These are phyloP conservation scores for Babyrousa celebensis DNA, from an alignment of 2,797 vertebrate genomes.

Conservation along the genomic window DNA sequence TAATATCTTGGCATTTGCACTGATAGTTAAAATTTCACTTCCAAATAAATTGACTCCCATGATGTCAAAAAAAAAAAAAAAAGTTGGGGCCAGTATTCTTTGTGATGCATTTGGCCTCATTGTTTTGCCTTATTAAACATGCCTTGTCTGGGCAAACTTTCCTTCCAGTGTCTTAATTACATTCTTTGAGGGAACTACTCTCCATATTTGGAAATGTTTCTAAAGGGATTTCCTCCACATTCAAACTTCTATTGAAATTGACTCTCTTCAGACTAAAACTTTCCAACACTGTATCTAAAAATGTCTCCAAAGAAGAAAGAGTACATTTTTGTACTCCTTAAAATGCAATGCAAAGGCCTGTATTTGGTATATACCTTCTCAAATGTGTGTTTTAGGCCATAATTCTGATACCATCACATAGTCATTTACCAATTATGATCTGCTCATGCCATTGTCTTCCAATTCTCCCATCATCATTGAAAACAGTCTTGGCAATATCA, in stretches of 20 bases:
- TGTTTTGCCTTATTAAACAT: not conserved
- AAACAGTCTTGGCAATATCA: not conserved
- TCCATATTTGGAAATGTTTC: not conserved
- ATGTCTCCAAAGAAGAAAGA: not conserved
- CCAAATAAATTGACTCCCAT: too few relatives aligned
- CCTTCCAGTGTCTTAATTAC: not conserved
- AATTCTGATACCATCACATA: not conserved
- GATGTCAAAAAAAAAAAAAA: too few relatives aligned
- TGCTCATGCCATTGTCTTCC: not conserved
- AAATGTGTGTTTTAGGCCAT: not conserved
- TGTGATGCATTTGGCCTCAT: not conserved
- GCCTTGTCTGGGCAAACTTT: not conserved
- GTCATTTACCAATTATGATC: not conserved
- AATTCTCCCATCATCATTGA: not conserved
- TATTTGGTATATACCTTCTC: not conserved
- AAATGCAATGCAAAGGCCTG: not conserved
- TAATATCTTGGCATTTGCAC: too few relatives aligned
- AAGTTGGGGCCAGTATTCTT: not conserved
- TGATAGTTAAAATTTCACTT: too few relatives aligned
- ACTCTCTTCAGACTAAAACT: not conserved
- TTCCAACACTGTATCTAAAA: not conserved
- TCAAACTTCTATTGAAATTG: not conserved
- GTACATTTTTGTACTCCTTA: not conserved
- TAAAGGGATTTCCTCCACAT: not conserved
- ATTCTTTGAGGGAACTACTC: not conserved